Base-by-base conservation (phyloP, 2,113 vertebrate genomes). In the Rhodinocichla rosea region DNA sequence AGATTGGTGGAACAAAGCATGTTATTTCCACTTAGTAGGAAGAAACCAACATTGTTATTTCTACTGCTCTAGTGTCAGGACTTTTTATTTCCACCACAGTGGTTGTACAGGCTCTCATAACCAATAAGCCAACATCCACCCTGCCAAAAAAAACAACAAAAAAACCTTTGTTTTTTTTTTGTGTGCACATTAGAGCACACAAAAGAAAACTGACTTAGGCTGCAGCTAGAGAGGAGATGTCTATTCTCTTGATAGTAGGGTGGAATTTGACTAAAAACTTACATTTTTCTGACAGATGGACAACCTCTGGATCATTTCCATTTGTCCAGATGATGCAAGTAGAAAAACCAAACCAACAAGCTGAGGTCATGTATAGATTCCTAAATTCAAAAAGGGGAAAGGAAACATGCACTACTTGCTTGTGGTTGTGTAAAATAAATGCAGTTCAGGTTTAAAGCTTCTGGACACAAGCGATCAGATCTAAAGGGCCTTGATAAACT, bases 71-170 rank as follows among this genome's bases (percentile, higher is more conserved):
- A 85, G 33, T 95, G 96, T 97, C 96, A 97, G 80, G 56, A 55
- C 92, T 94, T 96, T 94, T 97, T 96, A 97, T 94, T 97, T 97
- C 95, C 87, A 91, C 53, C 89, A 82, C 91, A 92, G 12, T 95
- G 96, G 53, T 44, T 80, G 75, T 96, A 80, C 84, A 92, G 69
- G 37, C 88, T 91, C 94, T 96, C 81, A 62, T 79, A 96, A 94
- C 90, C 78, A 91, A 89, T 95, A 97, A 95, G 32, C 49, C 75
- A 95, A 70, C 78, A 90, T 86, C 78, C 69, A 94, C 87, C 74
- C 92, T 60, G 45, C 73, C 3, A 24, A 87, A 79, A 70, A 70
- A 62, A 49, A 11, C 33, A 50, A 42, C 9, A 78, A 24, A n/a
- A 1, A 35, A n/a, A 10, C 0, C 24, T 35, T 91, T 94, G n/a